Evolutionary conservation across 2,113 vertebrate species (phyloP), one percentile per base, ranked within the genome.

Genomic region (Clarias gariepinus): DNA sequence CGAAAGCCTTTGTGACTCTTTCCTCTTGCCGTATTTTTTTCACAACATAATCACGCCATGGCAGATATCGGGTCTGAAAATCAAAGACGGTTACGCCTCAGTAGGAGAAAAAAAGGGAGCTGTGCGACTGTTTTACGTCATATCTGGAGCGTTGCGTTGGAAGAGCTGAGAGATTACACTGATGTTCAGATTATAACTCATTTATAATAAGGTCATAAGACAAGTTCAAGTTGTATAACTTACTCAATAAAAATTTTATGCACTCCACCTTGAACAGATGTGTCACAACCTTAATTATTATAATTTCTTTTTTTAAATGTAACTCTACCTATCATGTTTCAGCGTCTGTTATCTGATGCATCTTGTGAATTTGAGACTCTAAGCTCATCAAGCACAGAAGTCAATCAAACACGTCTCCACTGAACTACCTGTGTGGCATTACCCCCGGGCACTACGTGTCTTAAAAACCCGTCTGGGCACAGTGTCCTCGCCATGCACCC

Each of bases 31-130:
- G 71, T 57, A 77, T 71, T 83, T 82, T 77, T 85, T n/a, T 47
- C 57, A 18, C n/a, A 73, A 87, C 60, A 73, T 47, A 77, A 87
- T 74, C 66, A 74, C 52, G 85, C 55, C 41, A 74, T 78, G 81
- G 28, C 1, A 68, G 52, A 23, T 83, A 87, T 87, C 86, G 18
- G 28, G 4, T 58, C 52, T 78, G 71, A 21, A 28, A 83, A 87
- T 87, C 86, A 53, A 81, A 68, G 63, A 36, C 71, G 30, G 86
- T 66, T 28, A 58, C 12, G 86, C 86, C 53, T 77, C 86, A 78
- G 86, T 30, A 30, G 55, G 58, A 81, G 55, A 18, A 52, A 86
- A 73, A 66, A 83, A 68, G 52, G 16, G 68, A 63, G 69, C 21
- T 10, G 21, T 68, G 66, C 55, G 36, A 74, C 41, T 76, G 68